Evolutionary conservation across 2,113 vertebrate genomes (phyloP).

Genomic region (Mormyrus lacerda): DNA sequence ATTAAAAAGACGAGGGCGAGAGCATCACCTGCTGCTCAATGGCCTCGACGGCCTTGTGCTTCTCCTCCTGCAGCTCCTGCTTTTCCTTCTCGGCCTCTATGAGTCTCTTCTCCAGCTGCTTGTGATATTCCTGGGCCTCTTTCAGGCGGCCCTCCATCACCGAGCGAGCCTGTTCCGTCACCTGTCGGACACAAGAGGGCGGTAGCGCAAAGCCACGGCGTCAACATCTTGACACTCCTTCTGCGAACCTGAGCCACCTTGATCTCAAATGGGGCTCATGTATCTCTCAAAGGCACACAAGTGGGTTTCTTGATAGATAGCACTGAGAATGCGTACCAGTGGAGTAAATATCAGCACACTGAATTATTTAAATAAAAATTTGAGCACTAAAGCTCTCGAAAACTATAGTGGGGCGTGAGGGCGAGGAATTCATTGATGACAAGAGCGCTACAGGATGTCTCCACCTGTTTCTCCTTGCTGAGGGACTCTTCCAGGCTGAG

Average conservation of each 20-base stretch:
- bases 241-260: background rate
- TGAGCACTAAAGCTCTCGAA: background rate
- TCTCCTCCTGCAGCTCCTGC: constrained; percentile 78
- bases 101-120: constrained; percentile 80
- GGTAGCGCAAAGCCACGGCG: background rate
- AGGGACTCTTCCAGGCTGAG: constrained; percentile 86
- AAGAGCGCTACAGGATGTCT: background rate
- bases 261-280: background rate
- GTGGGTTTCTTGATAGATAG: background rate
- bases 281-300: background rate
- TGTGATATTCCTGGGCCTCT: constrained; percentile 77
- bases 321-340: background rate
- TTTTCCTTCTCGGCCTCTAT: constrained; percentile 83
- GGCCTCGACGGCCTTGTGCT: constrained; percentile 71
- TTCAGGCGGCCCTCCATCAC: constrained; percentile 78
- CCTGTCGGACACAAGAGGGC: constrained; percentile 50
- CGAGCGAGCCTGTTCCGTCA: constrained; percentile 71
- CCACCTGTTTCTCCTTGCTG: constrained; percentile 89
- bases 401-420: background rate
- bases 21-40: constrained; percentile 78
- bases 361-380: background rate
- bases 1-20: background rate
- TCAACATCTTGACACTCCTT: background rate
- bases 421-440: background rate
- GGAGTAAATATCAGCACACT: background rate